Evolutionary conservation across 2,113 vertebrate species (phyloP).

Genomic region (Puffinus mauretanicus): DNA sequence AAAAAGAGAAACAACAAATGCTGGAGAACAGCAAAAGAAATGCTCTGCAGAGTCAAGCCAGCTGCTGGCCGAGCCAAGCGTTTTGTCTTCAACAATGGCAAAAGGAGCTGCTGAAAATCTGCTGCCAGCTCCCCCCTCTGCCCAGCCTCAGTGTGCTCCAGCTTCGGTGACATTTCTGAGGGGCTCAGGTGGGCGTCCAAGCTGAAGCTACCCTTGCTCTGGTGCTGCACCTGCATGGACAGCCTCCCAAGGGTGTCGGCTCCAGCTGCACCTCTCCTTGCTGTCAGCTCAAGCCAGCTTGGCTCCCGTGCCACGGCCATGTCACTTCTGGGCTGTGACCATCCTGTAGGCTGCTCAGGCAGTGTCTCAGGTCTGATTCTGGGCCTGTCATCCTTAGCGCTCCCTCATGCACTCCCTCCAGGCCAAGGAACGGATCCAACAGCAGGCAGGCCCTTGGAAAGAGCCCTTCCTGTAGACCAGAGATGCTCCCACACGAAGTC

Average conservation of each 20-base stretch:
- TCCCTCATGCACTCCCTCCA: not conserved
- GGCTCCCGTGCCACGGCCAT: rapidly evolving
- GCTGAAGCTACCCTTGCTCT: not conserved
- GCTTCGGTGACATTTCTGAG: not conserved
- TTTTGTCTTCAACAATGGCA: not conserved
- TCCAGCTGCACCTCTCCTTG: not conserved
- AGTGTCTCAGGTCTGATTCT: not conserved
- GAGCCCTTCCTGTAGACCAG: not conserved
- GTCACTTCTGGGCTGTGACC: not conserved
- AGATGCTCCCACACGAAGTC: not conserved
- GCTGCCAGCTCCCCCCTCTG: not conserved
- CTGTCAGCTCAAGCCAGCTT: not conserved
- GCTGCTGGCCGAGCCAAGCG: not conserved
- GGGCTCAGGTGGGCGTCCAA: not conserved
- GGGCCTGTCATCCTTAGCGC: not conserved
- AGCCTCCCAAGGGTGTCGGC: not conserved
- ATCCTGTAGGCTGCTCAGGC: not conserved
- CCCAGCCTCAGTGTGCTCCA: not conserved
- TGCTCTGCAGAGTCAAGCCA: not conserved
- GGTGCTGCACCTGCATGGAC: not conserved
- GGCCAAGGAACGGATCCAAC: not conserved
- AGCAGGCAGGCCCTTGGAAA: not conserved
- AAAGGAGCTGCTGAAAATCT: not conserved
- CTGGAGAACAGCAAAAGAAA: not conserved
- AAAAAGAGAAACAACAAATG: not conserved